Base-by-base conservation (phyloP, 2,888 invertebrate species). In the Polietes domitor region DNA sequence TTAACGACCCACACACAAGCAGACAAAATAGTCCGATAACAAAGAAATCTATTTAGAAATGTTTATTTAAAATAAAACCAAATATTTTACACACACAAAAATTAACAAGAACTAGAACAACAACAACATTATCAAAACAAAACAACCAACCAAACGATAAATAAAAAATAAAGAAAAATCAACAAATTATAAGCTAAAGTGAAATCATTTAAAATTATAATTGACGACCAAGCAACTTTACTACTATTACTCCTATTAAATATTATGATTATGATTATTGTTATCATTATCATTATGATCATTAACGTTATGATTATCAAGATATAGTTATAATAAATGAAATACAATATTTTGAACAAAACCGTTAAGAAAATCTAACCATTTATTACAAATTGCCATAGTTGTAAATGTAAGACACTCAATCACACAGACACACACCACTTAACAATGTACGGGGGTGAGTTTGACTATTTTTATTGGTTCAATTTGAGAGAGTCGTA, bases 181-280 rank as follows among this genome's bases (percentile, higher is more conserved):
- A 63, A 50, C 50, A 70, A 53, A 53, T 72, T 70, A 68, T 28
- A 50, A 76, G 47, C 58, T 32, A 63, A 55, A 61, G 12, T 26
- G 53, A 80, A 78, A 74, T 70, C 32, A 75, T 75, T 76, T 77
- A 32, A 76, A 55, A 65, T 77, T 80, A 28, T 73, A 83, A 78
- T 77, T 78, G 77, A 83, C 83, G 85, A 85, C 85, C 85, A 85
- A 85, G 73, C 58, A 85, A 85, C 77, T 80, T 82, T 73, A 83
- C 77, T 70, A 82, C 32, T 74, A 55, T 78, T 53, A 77, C 70
- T n/a, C 58, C 41, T 50, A 43, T 41, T n/a, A 47, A 65, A 19
- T 37, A 65, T 65, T 65, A 65, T 21, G 7, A 61, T 32, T 19
- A 32, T 7, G 6, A 37, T 37, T 9, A 55, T n/a, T n/a, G 24